A percentile compares a stretch with the other conserved stretches of the same genome.
phyloP scores from a whole-genome alignment of 2,113 vertebrate genomes.

The Cacatua alba region DNA sequence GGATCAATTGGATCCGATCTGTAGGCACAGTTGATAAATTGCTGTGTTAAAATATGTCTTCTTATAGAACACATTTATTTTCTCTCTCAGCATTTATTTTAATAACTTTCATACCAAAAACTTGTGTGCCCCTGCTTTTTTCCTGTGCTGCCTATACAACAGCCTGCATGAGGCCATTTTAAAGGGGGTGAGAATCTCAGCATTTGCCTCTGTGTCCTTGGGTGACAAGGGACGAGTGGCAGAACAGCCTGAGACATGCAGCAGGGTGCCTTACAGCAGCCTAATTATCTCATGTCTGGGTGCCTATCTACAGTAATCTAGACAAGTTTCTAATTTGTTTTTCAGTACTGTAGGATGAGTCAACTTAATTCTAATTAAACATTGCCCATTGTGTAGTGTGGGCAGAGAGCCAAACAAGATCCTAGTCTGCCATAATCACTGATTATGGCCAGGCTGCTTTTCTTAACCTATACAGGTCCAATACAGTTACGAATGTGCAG shows the following conservation, averaged over 20 bases:
- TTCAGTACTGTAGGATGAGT: not conserved
- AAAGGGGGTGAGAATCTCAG: not conserved
- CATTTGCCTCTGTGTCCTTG: not conserved
- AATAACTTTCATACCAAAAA: not conserved
- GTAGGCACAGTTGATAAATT: not conserved
- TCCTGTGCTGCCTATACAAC: too few species aligned
- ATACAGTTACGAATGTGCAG: accelerated
- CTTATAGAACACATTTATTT: not conserved
- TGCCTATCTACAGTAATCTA: conserved; percentile 4
- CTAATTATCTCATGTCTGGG: conserved; percentile 18
- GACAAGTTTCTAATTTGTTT: conserved; percentile 37
- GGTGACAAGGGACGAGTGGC: not conserved
- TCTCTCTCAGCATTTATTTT: not conserved
- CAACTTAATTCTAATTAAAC: not conserved
- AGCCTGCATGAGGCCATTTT: not conserved
- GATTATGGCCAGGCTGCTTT: not conserved
- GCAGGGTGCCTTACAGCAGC: not conserved
- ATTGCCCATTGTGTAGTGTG: not conserved
- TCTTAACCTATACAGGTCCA: not conserved
- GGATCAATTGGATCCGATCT: not conserved
- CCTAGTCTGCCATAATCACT: not conserved
- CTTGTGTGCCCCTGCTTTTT: not conserved
- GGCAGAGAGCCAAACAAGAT: not conserved
- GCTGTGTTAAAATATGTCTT: conserved; percentile 3
- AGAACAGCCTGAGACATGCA: not conserved